Base-by-base conservation (phyloP, 2,113 vertebrate genomes). In the Cyanocitta stelleri region DNA sequence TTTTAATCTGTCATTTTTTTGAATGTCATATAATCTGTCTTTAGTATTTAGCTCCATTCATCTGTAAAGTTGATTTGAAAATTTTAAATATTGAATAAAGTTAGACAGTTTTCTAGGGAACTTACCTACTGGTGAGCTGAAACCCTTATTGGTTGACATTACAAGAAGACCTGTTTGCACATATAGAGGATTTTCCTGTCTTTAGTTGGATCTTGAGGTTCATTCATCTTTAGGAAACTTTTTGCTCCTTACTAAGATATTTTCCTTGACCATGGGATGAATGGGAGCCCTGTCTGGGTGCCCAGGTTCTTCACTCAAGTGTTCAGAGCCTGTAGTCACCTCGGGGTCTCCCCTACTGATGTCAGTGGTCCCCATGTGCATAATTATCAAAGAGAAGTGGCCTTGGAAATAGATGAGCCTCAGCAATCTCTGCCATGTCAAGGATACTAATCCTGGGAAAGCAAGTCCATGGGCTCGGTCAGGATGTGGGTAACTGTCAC, bases 221-320 rank as follows among this genome's bases (percentile, higher is more conserved):
- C 17, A 11, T 44, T 90, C 8, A 14, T 39, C 35, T 81, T 4
- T 41, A 58, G 30, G 54, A 55, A 51, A 46, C 13, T 32, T 55
- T 55, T n/a, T 37, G 6, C 15, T 85, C 16, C 41, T 55, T 51
- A 12, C 22, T n/a, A 10, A 69, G 26, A 26, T 4, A 9, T 68
- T 68, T 35, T 72, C 12, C 14, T 73, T 73, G 59, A 30, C 30
- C 3, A 4, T 33, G 66, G 64, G 26, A 41, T 48, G 17, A 43
- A 39, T 0, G 1, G 9, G 22, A 71, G 12, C 23, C 13, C 9
- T 54, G 16, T 41, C 3, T 49, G 9, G 2, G 11, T 39, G 14
- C 9, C 12, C 10, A n/a, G 3, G 7, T 43, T 69, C 15, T 64
- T 56, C 7, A 32, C 7, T 6, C 5, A 11, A 8, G 13, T 22